phyloP scores from a whole-genome alignment of 2,888 invertebrate genomes.

The Apoda limacodes region DNA sequence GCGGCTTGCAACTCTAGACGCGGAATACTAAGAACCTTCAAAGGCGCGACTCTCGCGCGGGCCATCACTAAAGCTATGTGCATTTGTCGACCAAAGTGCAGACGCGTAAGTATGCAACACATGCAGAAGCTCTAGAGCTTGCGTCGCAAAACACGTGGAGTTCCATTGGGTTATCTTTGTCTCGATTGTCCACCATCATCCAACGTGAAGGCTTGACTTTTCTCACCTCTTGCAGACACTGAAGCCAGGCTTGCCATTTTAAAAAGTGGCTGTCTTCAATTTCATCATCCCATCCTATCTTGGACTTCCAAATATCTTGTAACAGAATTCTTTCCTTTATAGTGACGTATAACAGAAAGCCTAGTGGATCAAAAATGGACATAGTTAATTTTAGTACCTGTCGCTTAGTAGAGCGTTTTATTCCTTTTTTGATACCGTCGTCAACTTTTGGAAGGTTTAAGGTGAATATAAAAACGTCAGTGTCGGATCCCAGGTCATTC shows the following conservation, averaged over 20 bases:
- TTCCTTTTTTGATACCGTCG: too few species aligned
- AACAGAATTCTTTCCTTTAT: too few species aligned
- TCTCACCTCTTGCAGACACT: conserved; percentile 1
- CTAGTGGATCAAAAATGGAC: too few species aligned
- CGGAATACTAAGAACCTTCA: too few species aligned
- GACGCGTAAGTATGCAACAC: conserved; percentile 2
- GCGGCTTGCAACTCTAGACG: too few species aligned
- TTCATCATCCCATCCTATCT: conserved; percentile 3
- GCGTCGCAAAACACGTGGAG: conserved; percentile 4
- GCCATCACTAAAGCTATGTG: conserved; percentile 1
- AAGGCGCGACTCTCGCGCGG: too few species aligned
- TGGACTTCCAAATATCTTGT: conserved; percentile 3
- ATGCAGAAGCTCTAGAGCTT: conserved; percentile 1
- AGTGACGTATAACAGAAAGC: too few species aligned
- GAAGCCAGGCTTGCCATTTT: conserved; percentile 2
- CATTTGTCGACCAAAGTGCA: not conserved
- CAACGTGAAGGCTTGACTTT: conserved; percentile 1
- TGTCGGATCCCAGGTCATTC: too few species aligned
- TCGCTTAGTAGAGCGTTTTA: too few species aligned
- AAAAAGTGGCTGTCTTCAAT: conserved; percentile 1
- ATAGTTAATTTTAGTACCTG: too few species aligned
- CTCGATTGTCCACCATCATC: conserved; percentile 1
- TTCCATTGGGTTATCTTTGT: not conserved
- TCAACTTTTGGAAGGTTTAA: too few species aligned
- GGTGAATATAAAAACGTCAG: too few species aligned